Percentiles rank a stretch among this genome's conserved stretches.
Conservation (phyloP, 2,113 vertebrate species). For the Loxodonta africana region DNA sequence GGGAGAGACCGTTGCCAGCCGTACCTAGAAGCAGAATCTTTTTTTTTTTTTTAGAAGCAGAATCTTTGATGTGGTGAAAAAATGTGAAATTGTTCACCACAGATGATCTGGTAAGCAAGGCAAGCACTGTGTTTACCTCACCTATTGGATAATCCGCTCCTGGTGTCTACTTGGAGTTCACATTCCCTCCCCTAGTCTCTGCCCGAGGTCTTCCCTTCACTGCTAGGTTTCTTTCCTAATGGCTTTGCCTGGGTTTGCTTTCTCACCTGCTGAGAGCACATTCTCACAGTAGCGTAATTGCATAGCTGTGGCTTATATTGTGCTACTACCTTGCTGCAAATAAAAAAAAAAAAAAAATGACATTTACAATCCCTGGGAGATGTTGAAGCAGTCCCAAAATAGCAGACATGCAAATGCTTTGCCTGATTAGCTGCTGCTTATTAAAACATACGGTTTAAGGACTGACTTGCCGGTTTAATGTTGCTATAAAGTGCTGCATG, state of each 20-base stretch:
- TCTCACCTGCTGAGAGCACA: constrained; percentile 54
- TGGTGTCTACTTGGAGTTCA: neutral
- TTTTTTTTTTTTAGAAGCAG: too few relatives aligned
- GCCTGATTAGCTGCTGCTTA: constrained; percentile 73
- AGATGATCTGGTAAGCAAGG: too few relatives aligned
- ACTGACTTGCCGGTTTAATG: constrained; percentile 26
- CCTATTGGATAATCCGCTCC: too few relatives aligned
- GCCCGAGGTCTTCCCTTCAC: neutral
- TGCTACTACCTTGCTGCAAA: constrained; percentile 60
- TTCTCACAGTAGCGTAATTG: neutral
- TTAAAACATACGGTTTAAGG: constrained; percentile 70
- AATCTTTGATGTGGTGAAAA: too few relatives aligned
- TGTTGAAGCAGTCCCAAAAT: constrained; percentile 46
- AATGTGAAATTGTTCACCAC: too few relatives aligned
- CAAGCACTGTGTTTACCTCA: too few relatives aligned
- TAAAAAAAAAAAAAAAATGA: neutral
- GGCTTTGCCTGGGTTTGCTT: neutral
- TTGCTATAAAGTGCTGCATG: constrained; percentile 53
- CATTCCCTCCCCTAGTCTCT: neutral
- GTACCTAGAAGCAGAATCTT: too few relatives aligned
- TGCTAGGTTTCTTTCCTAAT: constrained; percentile 24
- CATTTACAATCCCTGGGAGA: constrained; percentile 63
- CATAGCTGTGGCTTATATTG: constrained; percentile 1
- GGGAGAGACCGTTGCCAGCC: too few relatives aligned
- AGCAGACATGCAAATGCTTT: constrained; percentile 22